Base-by-base conservation (phyloP, 1,140 invertebrate species). In the Brachionus sp. region DNA sequence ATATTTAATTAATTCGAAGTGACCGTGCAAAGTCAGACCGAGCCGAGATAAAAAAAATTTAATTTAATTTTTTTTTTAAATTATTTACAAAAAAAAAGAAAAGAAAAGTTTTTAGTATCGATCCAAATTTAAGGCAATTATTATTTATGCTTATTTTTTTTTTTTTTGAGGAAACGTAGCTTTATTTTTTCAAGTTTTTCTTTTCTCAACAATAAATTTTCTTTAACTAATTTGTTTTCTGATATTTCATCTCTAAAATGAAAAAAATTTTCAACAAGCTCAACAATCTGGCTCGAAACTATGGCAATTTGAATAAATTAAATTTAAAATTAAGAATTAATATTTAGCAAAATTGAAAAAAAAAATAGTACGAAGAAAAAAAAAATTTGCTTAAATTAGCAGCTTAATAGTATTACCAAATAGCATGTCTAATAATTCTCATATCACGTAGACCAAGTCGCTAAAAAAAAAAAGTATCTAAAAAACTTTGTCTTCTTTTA, bases 261-360 rank as follows among this genome's bases (percentile, higher is more conserved):
- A 13, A 66, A 13, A n/a, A 35, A 66, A 35, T 13, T n/a, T 66
- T 66, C 64, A 66, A 66, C 64, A 66, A 66, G 16, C 23, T 57
- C 23, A 57, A 57, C n/a, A 57, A 6, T 66, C 33, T 66, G 64
- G n/a, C 64, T 66, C n/a, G 64, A 66, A 66, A 66, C 64, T 66
- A 66, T 66, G 64, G 64, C 12, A 66, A 66, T 66, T 66, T 33
- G 64, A 66, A 66, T 66, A 66, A 66, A 66, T 66, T 66, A 66
- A 66, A 66, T 66, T 66, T 66, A 66, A 66, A 66, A 66, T 66
- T 66, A 13, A 57, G 50, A 57, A 57, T 57, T 57, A 57, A 57
- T 57, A 23, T 57, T 57, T 57, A 57, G 16, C 50, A 57, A 57
- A 57, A 57, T 57, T 29, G 29, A 29, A 29, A 29, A 29, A 29